Conservation (phyloP, 2,113 vertebrate genomes). For the Myocastor coypus region DNA sequence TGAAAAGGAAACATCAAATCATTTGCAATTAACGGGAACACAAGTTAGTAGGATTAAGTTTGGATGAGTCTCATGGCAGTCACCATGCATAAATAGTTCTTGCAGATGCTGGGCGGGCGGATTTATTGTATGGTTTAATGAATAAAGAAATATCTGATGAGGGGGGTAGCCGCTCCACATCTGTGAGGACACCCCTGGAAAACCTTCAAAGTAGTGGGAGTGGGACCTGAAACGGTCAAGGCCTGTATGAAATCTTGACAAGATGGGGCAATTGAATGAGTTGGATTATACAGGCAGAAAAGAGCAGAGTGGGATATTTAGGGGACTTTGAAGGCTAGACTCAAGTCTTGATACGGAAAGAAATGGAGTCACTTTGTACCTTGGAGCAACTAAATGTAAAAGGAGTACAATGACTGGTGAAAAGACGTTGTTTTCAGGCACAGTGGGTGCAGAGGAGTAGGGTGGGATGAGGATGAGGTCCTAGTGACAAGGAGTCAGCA, state of each 20-base stretch:
- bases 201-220: not conserved
- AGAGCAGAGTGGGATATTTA: not conserved
- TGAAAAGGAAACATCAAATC: slow-evolving; percentile 24
- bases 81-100: not conserved
- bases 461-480: no score
- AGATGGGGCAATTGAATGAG: not conserved
- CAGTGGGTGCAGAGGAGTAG: not conserved
- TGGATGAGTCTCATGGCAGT: not conserved
- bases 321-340: not conserved
- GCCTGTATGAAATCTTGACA: not conserved
- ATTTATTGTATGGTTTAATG: slow-evolving; percentile 13
- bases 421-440: not conserved
- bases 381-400: not conserved
- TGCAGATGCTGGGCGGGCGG: not conserved
- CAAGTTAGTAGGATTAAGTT: not conserved
- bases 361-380: not conserved
- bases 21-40: not conserved
- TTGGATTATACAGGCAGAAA: not conserved
- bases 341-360: not conserved
- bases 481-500: not conserved
- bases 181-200: not conserved
- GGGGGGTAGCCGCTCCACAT: not conserved
- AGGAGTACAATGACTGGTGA: not conserved
- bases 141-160: slow-evolving; percentile 21
- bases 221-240: not conserved